phyloP scores from a whole-genome alignment of 1,140 invertebrate genomes.

The Bombus superbus region DNA sequence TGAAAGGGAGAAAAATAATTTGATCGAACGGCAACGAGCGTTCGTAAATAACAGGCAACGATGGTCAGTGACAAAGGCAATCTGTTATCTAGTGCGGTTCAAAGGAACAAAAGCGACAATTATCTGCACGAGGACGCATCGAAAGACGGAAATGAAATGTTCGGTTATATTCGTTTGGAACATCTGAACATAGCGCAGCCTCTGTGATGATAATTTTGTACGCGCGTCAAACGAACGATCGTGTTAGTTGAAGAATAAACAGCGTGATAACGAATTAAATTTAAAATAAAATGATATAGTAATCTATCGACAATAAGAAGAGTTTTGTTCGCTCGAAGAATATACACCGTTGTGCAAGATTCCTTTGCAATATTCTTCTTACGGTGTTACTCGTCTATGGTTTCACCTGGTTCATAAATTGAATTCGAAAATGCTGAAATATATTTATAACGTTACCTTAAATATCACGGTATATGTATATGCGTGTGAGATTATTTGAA shows the following conservation, averaged over 20 bases:
- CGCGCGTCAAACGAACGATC: not conserved
- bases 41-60: constrained; percentile 22
- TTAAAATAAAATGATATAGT: not conserved
- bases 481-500: not conserved
- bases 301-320: not conserved
- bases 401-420: not conserved
- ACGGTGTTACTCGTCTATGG: not conserved
- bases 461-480: not conserved
- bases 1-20: not conserved
- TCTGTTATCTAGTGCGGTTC: constrained; percentile 12
- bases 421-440: not conserved
- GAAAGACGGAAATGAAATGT: not conserved
- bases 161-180: not conserved
- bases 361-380: too few species aligned
- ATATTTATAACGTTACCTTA: not conserved
- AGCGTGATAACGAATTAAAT: not conserved
- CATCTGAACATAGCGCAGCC: not conserved
- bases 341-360: not conserved
- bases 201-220: too few species aligned
- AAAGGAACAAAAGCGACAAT: constrained; percentile 14
- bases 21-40: not conserved
- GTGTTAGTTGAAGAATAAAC: not conserved
- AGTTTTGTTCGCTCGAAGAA: not conserved
- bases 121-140: not conserved
- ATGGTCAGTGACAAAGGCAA: not conserved